phyloP scores from a whole-genome alignment of 2,113 vertebrate genomes.

The Furnarius figulus region DNA sequence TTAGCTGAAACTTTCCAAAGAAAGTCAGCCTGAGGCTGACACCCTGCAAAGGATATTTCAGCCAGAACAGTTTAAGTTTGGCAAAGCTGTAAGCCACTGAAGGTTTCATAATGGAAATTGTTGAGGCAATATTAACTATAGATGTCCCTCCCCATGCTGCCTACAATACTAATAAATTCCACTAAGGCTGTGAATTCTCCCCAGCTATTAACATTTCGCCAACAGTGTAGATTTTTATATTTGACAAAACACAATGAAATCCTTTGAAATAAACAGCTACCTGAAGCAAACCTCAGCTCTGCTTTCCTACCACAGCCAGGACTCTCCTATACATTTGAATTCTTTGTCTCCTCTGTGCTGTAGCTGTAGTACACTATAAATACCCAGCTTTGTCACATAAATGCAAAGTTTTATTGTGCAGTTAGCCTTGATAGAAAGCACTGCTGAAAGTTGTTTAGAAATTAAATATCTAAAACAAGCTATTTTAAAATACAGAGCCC shows the following conservation, averaged over 20 bases:
- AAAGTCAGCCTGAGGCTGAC: conserved; percentile 62
- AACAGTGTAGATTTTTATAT: conserved; percentile 22
- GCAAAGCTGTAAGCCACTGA: conserved; percentile 66
- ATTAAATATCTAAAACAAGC: conserved; percentile 86
- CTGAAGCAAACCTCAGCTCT: conserved; percentile 26
- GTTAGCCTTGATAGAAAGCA: conserved; percentile 84
- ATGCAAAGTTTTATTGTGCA: conserved; percentile 83
- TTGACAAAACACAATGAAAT: conserved; percentile 51
- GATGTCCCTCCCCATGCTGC: conserved; percentile 47
- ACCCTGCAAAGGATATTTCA: conserved; percentile 64
- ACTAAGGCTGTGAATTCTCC: conserved; percentile 52
- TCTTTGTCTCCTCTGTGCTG: conserved; percentile 64
- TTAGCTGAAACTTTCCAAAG: conserved; percentile 66
- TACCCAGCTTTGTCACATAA: conserved; percentile 78
- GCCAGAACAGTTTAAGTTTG: conserved; percentile 65
- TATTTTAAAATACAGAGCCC: conserved; percentile 82
- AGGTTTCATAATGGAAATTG: conserved; percentile 70
- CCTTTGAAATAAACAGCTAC: conserved; percentile 58
- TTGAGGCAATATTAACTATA: conserved; percentile 64
- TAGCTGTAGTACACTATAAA: conserved; percentile 66
- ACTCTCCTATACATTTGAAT: conserved; percentile 65
- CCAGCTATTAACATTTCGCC: conserved; percentile 44
- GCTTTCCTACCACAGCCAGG: conserved; percentile 5
- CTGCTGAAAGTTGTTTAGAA: conserved; percentile 84
- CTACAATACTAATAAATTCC: conserved; percentile 61